Conservation (phyloP, 2,113 vertebrate species). For the Lutjanus erythropterus region DNA sequence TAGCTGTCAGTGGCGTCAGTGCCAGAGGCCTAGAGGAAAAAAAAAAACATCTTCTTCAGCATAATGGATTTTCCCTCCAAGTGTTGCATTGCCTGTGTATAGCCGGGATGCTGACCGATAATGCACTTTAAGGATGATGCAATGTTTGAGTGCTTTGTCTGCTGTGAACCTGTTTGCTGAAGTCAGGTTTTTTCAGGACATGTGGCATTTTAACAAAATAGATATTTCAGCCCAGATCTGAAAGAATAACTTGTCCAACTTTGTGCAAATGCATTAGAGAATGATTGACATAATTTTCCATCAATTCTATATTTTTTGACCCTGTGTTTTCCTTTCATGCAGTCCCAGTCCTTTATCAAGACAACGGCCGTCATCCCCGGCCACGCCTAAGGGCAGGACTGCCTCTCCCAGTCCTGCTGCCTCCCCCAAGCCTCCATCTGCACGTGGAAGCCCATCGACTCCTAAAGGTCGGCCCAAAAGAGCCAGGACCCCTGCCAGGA, state of each 20-base stretch:
- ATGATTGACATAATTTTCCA: not conserved
- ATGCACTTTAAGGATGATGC: conserved; percentile 54
- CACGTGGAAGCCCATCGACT: conserved; percentile 84
- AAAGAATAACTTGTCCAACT: conserved; percentile 1
- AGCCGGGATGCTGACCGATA: conserved; percentile 35
- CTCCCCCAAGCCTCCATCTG: conserved; percentile 84
- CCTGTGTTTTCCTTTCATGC: not conserved
- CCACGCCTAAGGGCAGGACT: conserved; percentile 84
- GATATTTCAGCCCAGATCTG: conserved; percentile 7
- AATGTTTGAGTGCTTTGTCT: conserved; percentile 43
- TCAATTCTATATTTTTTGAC: not conserved
- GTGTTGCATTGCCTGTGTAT: conserved; percentile 10
- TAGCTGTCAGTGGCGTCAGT: conserved; percentile 10
- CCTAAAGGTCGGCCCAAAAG: conserved; percentile 88
- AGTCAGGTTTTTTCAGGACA: conserved; percentile 36
- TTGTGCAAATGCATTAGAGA: not conserved
- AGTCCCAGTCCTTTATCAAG: conserved; percentile 88
- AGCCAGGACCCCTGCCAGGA: conserved; percentile 78
- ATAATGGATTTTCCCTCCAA: conserved; percentile 57
- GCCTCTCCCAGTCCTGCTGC: conserved; percentile 86
- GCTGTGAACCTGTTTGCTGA: conserved; percentile 15
- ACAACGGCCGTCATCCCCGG: conserved; percentile 88
- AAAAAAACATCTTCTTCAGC: not conserved
- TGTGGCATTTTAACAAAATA: not conserved
- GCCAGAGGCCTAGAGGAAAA: conserved; percentile 8